phyloP scores from a whole-genome alignment of 2,113 vertebrate species.

The Haliaeetus leucogaster region DNA sequence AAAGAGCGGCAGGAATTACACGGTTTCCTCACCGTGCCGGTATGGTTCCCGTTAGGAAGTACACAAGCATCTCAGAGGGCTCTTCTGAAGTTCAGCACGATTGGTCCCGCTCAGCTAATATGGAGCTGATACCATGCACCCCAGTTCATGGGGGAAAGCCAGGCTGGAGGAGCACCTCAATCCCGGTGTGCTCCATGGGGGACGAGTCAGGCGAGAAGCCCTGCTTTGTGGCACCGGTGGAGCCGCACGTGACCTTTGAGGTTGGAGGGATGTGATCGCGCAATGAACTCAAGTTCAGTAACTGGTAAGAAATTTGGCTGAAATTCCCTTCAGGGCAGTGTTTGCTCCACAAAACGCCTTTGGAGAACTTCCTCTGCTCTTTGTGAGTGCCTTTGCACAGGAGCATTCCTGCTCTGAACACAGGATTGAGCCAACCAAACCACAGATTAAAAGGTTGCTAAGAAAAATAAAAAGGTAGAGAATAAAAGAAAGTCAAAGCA shows the following conservation, averaged over 20 bases:
- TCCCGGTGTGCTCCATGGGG: background rate
- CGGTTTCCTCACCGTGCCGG: accelerated
- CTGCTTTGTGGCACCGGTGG: background rate
- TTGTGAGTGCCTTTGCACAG: background rate
- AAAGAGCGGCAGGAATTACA: accelerated
- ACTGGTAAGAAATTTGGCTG: background rate
- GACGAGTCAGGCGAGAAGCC: accelerated
- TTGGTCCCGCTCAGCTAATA: accelerated
- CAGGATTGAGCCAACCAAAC: background rate
- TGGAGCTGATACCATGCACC: background rate
- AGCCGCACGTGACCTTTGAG: accelerated
- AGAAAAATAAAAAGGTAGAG: background rate
- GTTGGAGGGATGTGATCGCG: accelerated
- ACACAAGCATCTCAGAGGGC: background rate
- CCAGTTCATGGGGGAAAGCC: background rate
- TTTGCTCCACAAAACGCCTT: background rate
- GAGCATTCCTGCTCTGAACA: background rate
- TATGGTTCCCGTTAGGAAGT: background rate
- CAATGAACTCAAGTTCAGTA: background rate
- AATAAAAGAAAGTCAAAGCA: background rate
- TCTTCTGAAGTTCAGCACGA: background rate
- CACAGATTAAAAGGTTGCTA: background rate
- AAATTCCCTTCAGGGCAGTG: background rate
- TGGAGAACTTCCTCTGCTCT: background rate
- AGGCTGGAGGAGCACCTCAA: background rate